Evolutionary conservation across 2,888 invertebrate genomes (phyloP).

Genomic region (Pelosia muscerda): DNA sequence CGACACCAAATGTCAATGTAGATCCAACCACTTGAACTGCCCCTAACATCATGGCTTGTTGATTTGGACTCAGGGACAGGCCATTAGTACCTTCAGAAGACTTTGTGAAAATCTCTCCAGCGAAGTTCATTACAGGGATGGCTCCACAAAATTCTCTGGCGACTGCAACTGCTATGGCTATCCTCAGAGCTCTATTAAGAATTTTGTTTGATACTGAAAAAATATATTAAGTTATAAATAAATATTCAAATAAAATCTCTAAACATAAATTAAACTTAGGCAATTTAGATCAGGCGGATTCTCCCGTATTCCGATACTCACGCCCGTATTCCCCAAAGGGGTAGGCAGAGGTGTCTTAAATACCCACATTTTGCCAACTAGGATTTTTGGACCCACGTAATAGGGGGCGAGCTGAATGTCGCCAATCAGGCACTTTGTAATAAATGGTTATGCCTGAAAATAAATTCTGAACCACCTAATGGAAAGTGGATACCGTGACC

Average conservation of each 20-base stretch:
- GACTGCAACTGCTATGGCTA: constrained; percentile 65
- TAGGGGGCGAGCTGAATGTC: no score
- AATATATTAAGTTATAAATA: neutral
- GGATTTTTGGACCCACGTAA: no score
- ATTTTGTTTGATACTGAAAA: constrained; percentile 72
- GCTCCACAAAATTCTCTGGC: constrained; percentile 77
- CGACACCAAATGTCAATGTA: constrained; percentile 67
- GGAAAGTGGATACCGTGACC: no score
- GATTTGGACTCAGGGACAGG: constrained; percentile 70
- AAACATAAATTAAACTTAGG: no score
- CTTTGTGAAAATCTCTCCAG: constrained; percentile 75
- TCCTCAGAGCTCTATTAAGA: constrained; percentile 70
- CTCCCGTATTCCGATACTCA: no score
- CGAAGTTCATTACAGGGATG: constrained; percentile 75
- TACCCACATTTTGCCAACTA: no score
- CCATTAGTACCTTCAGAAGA: constrained; percentile 61
- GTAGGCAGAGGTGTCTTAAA: no score
- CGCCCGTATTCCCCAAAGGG: no score
- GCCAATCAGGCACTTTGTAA: no score
- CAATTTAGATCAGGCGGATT: no score
- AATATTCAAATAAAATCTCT: neutral
- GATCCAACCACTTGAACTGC: constrained; percentile 76
- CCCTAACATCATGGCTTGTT: constrained; percentile 80
- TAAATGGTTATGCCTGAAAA: no score
- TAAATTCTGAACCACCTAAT: no score